Percentiles rank a stretch among this genome's conserved stretches.
Evolutionary conservation across 2,113 vertebrate species (phyloP).

Genomic region (Cavia aperea): DNA sequence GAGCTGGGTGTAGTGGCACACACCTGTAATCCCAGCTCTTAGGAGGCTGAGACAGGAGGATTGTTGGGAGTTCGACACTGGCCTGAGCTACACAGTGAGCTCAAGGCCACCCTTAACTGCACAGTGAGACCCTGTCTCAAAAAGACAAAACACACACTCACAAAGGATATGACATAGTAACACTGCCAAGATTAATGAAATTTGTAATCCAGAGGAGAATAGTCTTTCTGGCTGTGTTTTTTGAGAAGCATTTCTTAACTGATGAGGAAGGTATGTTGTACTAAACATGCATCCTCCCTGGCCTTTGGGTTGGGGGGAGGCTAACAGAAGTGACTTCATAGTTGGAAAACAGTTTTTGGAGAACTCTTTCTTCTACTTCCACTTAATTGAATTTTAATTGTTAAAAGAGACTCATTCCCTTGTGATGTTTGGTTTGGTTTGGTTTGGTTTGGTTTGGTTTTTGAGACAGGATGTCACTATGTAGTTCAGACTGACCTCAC

Average conservation of each 20-base stretch:
- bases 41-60: too few species aligned
- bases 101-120: too few species aligned
- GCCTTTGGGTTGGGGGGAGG: not conserved
- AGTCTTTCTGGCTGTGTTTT: not conserved
- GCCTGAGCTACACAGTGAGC: too few species aligned
- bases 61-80: too few species aligned
- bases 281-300: not conserved
- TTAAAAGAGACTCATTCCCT: not conserved
- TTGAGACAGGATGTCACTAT: not conserved
- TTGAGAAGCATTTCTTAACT: not conserved
- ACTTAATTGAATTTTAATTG: conserved; percentile 13
- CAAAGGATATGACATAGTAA: not conserved
- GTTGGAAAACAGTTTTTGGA: not conserved
- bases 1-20: too few species aligned
- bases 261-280: not conserved
- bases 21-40: too few species aligned
- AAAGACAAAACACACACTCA: too few species aligned
- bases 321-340: not conserved
- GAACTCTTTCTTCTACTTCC: not conserved
- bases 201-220: not conserved
- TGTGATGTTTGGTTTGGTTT: not conserved
- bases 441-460: not conserved
- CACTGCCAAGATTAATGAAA: conserved; percentile 8
- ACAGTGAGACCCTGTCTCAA: too few species aligned
- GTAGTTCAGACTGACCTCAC: not conserved